Conservation (phyloP, 2,888 invertebrate species). For the Ormyrus labotus region DNA sequence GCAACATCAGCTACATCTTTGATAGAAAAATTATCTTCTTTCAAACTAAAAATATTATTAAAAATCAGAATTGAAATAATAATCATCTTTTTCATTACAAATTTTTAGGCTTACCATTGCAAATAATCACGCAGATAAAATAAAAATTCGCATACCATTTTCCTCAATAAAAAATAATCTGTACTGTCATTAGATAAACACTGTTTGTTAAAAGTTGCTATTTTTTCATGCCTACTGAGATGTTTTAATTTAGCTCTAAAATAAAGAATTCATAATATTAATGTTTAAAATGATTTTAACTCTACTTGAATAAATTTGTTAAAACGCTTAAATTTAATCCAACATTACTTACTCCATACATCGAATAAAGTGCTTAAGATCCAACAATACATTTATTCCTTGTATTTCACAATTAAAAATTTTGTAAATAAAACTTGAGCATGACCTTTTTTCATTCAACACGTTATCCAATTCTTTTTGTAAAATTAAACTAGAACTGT, state of each 20-base stretch:
- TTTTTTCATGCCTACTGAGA: constrained; percentile 63
- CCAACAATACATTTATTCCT: constrained; percentile 63
- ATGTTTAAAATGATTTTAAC: background rate
- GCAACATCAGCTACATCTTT: constrained; percentile 61
- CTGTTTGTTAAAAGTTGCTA: constrained; percentile 30
- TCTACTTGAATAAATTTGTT: background rate
- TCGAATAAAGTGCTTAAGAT: constrained; percentile 66
- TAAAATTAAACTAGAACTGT: constrained; percentile 60
- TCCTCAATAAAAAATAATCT: constrained; percentile 64
- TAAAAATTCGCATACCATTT: constrained; percentile 65
- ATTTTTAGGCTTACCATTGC: constrained; percentile 60
- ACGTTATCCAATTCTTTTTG: constrained; percentile 65
- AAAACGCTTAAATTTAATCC: background rate
- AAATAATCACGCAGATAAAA: constrained; percentile 66
- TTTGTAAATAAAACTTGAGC: constrained; percentile 41
- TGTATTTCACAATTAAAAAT: constrained; percentile 64
- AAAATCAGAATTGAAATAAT: background rate
- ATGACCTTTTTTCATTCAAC: constrained; percentile 50
- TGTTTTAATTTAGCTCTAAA: constrained; percentile 66
- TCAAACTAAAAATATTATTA: constrained; percentile 61
- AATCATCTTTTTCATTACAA: background rate
- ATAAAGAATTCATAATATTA: background rate
- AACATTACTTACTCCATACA: constrained; percentile 66
- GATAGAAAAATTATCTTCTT: constrained; percentile 62
- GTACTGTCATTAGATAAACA: constrained; percentile 43